Base-by-base conservation (phyloP, 2,888 invertebrate genomes). In the Drosophila anceps region DNA sequence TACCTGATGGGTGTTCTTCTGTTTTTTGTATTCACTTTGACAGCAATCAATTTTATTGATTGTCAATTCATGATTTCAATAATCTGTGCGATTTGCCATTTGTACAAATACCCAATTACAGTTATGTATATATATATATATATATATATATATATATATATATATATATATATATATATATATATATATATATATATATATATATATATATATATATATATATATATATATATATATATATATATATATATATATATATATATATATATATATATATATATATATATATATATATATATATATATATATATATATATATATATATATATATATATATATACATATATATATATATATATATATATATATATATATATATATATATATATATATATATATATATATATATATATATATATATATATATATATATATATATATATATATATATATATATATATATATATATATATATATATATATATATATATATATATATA, bases 31-130 rank as follows among this genome's bases (percentile, higher is more conserved):
- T 57, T 12, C 5, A 31, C n/a, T 51, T 63, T 54, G 50, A 29
- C 41, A 31, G 48, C 76, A 86, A 84, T 87, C 80, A 82, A 84
- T 84, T 84, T 76, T 74, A 87, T 80, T 87, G 82, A 86, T 89
- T 88, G 63, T 55, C 68, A 61, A 71, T 74, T 64, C 55, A 60
- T 59, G 44, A 65, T 67, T 67, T 70, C 27, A 61, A 51, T 79
- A 76, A 68, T 63, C 62, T 48, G 9, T 10, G 35, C n/a, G 31
- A 57, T 43, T 46, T n/a, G 39, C 15, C 58, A 50, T 59, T 67
- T 64, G 55, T 29, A 20, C 18, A 9, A 53, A 66, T 59, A 70
- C 51, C 15, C 46, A 53, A 65, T 69, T 57, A 50, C 43, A 62
- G 35, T 62, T 50, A n/a, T n/a, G n/a, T 24, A 4, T 24, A 24